Conservation (phyloP, 2,888 invertebrate species). For the Sinhomidia bicolor region DNA sequence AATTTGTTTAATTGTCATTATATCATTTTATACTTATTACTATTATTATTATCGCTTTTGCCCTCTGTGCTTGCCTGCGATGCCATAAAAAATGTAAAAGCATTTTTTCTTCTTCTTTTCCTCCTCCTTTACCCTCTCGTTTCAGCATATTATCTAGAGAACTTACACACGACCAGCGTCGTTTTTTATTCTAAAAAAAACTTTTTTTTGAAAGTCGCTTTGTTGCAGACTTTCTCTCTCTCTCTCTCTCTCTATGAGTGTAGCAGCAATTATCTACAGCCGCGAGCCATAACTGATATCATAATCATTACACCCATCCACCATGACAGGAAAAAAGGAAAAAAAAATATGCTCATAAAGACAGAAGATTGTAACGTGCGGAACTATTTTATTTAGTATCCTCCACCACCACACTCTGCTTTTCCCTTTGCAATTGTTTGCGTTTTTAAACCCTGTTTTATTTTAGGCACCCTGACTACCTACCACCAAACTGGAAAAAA, state of each 20-base stretch:
- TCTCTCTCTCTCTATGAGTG: too few relatives aligned
- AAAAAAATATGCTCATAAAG: not conserved
- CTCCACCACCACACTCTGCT: too few relatives aligned
- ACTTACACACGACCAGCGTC: not conserved
- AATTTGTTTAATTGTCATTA: constrained; percentile 65
- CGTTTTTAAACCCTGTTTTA: too few relatives aligned
- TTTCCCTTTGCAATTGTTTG: not conserved
- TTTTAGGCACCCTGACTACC: too few relatives aligned
- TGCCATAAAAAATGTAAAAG: not conserved
- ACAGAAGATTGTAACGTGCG: not conserved
- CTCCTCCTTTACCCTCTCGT: constrained; percentile 30
- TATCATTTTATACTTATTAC: constrained; percentile 33
- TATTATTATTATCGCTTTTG: not conserved
- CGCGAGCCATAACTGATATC: constrained; percentile 70
- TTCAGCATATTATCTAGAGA: too few relatives aligned
- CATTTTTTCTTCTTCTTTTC: not conserved
- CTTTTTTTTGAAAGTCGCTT: constrained; percentile 26
- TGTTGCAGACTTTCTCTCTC: not conserved
- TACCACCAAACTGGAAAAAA: too few relatives aligned
- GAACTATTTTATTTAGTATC: not conserved
- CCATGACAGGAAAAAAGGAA: constrained; percentile 50
- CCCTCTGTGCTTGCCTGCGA: not conserved
- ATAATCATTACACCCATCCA: constrained; percentile 68
- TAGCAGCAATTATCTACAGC: constrained; percentile 69
- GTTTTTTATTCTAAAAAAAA: constrained; percentile 8